Conservation (phyloP, 37 sponge, comb jelly and placozoan genomes). For the Eunapius fragilis region DNA sequence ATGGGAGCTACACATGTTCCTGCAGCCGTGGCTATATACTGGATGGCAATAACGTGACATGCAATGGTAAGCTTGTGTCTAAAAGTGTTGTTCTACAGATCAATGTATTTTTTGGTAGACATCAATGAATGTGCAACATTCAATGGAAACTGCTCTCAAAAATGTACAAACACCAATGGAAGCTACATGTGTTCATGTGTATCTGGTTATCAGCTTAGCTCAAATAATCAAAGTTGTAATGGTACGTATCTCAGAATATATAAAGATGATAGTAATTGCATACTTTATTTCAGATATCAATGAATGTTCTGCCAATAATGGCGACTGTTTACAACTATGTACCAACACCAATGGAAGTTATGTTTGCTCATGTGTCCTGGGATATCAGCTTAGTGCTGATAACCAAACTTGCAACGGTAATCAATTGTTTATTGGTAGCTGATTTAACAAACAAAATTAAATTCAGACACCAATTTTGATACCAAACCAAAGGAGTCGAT, state of each 20-base stretch:
- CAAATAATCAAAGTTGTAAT: not conserved
- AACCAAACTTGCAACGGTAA: too few species aligned
- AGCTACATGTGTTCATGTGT: not conserved
- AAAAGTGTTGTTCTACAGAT: not conserved
- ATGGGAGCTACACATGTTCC: not conserved
- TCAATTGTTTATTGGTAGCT: too few species aligned
- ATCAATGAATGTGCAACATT: not conserved
- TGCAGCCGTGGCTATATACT: not conserved
- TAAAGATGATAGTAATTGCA: not conserved
- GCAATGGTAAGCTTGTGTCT: not conserved
- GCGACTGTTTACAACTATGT: not conserved
- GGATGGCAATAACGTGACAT: not conserved
- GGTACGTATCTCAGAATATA: not conserved
- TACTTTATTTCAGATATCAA: not conserved
- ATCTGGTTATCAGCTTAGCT: not conserved
- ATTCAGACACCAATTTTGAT: not conserved
- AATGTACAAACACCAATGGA: slow-evolving; percentile 8
- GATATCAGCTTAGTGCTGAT: too few species aligned
- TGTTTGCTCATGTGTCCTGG: not conserved
- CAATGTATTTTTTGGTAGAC: not conserved
- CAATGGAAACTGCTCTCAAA: not conserved
- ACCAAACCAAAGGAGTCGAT: not conserved
- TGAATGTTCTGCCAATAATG: not conserved
- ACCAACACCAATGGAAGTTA: slow-evolving; percentile 8
- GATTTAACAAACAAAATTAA: too few species aligned